These are phyloP conservation scores for Psittacula echo DNA, from an alignment of 2,797 vertebrate species.

Conservation along the genomic window DNA sequence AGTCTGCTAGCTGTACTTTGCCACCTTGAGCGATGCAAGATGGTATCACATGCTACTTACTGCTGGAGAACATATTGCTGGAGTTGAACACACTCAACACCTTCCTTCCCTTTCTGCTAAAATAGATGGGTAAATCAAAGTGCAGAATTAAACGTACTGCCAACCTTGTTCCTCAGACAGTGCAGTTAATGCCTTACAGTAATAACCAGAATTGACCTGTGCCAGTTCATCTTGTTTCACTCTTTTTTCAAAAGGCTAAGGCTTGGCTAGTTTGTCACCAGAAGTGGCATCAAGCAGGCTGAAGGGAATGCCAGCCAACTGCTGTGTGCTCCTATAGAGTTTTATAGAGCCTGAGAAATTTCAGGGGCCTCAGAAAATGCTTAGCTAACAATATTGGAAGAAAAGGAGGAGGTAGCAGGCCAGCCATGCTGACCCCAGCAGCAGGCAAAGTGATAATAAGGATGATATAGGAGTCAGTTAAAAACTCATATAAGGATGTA, in stretches of 20 bases:
- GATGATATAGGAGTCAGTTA: neutral
- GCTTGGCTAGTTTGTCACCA: neutral
- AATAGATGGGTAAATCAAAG: neutral
- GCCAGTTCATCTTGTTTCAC: neutral
- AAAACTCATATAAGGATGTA: neutral
- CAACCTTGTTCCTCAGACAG: neutral
- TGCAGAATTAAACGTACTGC: neutral
- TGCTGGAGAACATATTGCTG: conserved; percentile 12
- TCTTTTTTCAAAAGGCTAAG: neutral
- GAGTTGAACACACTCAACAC: neutral
- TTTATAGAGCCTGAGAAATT: neutral
- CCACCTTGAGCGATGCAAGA: neutral
- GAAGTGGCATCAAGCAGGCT: neutral
- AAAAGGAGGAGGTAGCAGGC: neutral
- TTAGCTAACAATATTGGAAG: neutral
- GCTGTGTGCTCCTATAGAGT: neutral
- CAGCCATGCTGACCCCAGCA: neutral
- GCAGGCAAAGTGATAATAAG: neutral
- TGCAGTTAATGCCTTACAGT: neutral
- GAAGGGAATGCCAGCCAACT: neutral
- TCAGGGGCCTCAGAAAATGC: neutral
- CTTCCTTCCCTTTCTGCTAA: neutral
- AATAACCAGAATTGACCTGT: neutral
- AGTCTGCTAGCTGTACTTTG: conserved; percentile 8
- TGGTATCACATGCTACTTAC: neutral